Conservation (phyloP, 2,888 invertebrate genomes). For the Seira sanloemensis region DNA sequence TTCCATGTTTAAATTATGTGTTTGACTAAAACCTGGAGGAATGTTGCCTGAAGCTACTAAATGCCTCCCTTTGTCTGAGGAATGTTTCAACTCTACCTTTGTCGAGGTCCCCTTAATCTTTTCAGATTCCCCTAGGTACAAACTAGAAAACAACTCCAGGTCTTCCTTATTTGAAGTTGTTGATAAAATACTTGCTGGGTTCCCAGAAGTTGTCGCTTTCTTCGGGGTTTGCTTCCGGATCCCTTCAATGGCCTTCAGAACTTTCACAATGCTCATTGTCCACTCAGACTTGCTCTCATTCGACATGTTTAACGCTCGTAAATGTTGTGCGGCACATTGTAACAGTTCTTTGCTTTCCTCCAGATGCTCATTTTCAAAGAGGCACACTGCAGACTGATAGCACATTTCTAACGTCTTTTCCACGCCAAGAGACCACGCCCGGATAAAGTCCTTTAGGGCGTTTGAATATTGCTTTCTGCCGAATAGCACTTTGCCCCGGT, state of each 20-base stretch:
- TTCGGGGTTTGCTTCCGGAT: background rate
- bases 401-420: conserved; percentile 25
- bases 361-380: conserved; percentile 34
- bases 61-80: conserved; percentile 65
- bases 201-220: too few relatives aligned
- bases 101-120: conserved; percentile 57
- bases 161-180: background rate
- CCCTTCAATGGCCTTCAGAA: conserved; percentile 67
- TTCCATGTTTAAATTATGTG: background rate
- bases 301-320: conserved; percentile 25
- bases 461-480: background rate
- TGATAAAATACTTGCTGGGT: background rate
- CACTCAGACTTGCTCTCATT: conserved; percentile 67
- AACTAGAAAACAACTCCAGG: conserved; percentile 21
- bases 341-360: conserved; percentile 39
- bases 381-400: conserved; percentile 30
- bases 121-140: conserved; percentile 48
- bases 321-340: conserved; percentile 44
- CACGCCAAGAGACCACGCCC: conserved; percentile 35
- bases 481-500: conserved; percentile 16
- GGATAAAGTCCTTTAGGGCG: conserved; percentile 36
- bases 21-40: conserved; percentile 64
- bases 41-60: conserved; percentile 65
- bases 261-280: conserved; percentile 66
- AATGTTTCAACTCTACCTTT: conserved; percentile 58